Base-by-base conservation (phyloP, 2,797 vertebrate genomes). In the Hafferia zeledoni region DNA sequence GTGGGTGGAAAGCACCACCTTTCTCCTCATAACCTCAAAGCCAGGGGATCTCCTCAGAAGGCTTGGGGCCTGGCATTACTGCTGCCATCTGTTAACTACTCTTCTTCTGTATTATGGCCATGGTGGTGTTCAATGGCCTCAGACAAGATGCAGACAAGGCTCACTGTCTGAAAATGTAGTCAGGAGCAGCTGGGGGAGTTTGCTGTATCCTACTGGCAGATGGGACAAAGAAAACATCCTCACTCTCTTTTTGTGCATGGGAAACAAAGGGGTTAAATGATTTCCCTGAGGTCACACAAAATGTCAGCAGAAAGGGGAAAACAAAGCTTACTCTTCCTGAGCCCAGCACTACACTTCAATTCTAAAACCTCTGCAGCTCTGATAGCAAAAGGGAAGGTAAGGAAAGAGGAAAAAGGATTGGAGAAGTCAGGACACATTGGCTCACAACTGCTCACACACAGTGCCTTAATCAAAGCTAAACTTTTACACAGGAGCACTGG, bases 1-100 rank as follows among this genome's bases (percentile, higher is more conserved):
- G 86, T 95, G 93, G 83, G 86, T 90, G 92, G 90, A 93, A 96
- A 95, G 44, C 80, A 79, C 30, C 59, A 87, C 93, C 80, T 96
- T 95, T 95, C 88, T 95, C 88, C 70, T 90, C 50, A 13, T 93
- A 77, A 89, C 90, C 83, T 86, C 67, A 90, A 87, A 90, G 90
- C 90, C 0, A 0, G 70, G 60, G 80, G 47, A 93, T 96, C 78
- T 95, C 41, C 75, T 77, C 0, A 2, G 91, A 68, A 39, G 1
- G 30, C 79, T 65, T 6, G 3, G 14, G 63, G 39, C 16, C 85
- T 94, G 69, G 65, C 57, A 90, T 94, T 95, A 88, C 47, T 69
- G 80, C 16, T 44, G 47, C 95, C 94, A 95, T 95, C 94, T 96
- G 93, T 90, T 81, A 52, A 4, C 47, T 25, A 55, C 35, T 76